Conservation (phyloP, 2,888 invertebrate genomes). For the Protula sp. region DNA sequence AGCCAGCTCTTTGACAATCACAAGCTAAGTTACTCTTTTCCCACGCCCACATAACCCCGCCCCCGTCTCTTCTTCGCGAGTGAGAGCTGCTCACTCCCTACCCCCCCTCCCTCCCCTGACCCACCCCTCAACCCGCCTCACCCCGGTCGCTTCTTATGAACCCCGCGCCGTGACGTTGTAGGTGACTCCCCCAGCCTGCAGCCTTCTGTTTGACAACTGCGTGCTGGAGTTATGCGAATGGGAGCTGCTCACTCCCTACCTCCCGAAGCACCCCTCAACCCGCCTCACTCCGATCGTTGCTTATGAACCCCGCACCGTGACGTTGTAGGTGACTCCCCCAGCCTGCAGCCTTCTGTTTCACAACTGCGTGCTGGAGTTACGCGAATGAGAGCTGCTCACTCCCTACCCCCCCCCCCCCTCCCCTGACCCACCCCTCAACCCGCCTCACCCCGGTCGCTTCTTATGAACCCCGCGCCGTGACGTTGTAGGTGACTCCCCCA, state of each 20-base stretch:
- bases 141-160: too few relatives aligned
- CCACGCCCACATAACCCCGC: too few relatives aligned
- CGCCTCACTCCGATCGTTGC: too few relatives aligned
- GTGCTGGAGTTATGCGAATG: slow-evolving; percentile 66
- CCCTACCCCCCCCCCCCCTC: too few relatives aligned
- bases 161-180: too few relatives aligned
- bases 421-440: slow-evolving; percentile 25
- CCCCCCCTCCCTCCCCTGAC: too few relatives aligned
- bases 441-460: slow-evolving; percentile 32
- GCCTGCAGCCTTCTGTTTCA: slow-evolving; percentile 34
- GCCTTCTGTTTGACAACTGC: slow-evolving; percentile 35
- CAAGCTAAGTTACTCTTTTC: too few relatives aligned
- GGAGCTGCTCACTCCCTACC: slow-evolving; percentile 92
- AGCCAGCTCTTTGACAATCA: too few relatives aligned
- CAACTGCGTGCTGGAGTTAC: slow-evolving; percentile 48
- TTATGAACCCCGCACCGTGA: too few relatives aligned
- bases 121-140: slow-evolving; percentile 29
- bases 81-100: slow-evolving; percentile 93
- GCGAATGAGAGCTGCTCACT: slow-evolving; percentile 93
- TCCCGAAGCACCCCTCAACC: too few relatives aligned
- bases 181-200: slow-evolving; percentile 31
- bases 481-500: slow-evolving; percentile 32
- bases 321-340: slow-evolving; percentile 32
- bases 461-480: too few relatives aligned
- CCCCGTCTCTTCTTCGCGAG: slow-evolving; percentile 66